Evolutionary conservation across 2,888 invertebrate species (phyloP).

Genomic region (Pristionchus fissidentatus): DNA sequence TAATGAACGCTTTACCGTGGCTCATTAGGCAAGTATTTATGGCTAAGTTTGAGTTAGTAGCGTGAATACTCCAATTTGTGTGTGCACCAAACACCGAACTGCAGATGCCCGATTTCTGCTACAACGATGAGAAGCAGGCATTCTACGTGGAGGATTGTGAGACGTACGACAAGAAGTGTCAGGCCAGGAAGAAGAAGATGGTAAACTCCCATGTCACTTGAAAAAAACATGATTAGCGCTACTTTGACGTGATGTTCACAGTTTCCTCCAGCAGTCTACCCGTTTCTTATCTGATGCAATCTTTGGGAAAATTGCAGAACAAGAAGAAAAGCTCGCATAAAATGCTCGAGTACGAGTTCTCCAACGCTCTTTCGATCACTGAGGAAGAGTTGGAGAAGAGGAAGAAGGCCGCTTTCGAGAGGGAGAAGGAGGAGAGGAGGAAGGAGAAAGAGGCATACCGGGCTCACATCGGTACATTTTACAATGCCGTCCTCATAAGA

Average conservation of each 20-base stretch:
- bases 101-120: constrained; percentile 29
- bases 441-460: not conserved
- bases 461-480: not conserved
- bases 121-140: not conserved
- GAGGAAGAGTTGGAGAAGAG: constrained; percentile 18
- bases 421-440: constrained; percentile 10
- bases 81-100: not conserved
- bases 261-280: not conserved
- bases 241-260: no score
- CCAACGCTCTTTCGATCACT: no score
- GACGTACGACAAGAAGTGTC: not conserved
- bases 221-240: not conserved
- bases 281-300: not conserved
- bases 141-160: constrained; percentile 28
- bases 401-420: not conserved
- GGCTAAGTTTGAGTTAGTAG: no score
- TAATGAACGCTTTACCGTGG: no score
- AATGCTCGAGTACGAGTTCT: no score
- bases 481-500: not conserved
- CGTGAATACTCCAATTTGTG: no score
- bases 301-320: not conserved
- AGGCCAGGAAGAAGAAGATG: not conserved
- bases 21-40: no score
- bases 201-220: not conserved
- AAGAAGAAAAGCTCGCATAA: no score